Evolutionary conservation across 2,797 vertebrate genomes (phyloP), one percentile per base, ranked within the genome.

Genomic region (Echeneis naucrates): DNA sequence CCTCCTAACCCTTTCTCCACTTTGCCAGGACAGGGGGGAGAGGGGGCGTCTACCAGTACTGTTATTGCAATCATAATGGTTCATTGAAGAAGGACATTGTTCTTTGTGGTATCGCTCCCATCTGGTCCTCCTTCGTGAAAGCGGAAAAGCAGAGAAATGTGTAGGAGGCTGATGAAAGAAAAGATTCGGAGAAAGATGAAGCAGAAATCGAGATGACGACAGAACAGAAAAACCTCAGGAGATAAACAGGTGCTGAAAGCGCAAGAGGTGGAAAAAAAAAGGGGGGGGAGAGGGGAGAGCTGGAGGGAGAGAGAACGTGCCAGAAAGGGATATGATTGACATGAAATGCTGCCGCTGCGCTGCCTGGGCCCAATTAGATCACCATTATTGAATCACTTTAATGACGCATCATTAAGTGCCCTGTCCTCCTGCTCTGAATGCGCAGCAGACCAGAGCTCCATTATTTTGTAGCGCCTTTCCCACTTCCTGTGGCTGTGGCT

Each of bases 381-480:
- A 2, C 73, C 81, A 91, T 93, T 91, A 90, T 82, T 79, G 83
- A 90, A 85, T 82, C 19, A 66, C 79, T 76, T 54, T 90, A 88
- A 90, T 89, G 88, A 84, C 52, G 66, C 79, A 79, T 87, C 79
- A 87, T 89, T 89, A 83, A 80, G 80, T 42, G 11, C 1, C 60
- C 68, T 50, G 63, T 47, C 38, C 71, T 80, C 55, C 68, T 56
- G 77, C 72, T 77, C 72, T 47, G 64, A 57, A 59, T 78, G 68
- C 59, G 9, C 75, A 80, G 81, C 69, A 12, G 61, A 69, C 72
- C 74, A 70, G 5, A 60, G 68, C 38, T 16, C 75, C 78, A 81
- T 89, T 86, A 75, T 79, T 83, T 59, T 52, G 40, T 23, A 47
- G 35, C 2, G 21, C 70, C 52, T 73, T 67, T 50, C 68, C 76